Conservation (phyloP, 2,113 vertebrate genomes). For the Laterallus jamaicensis region DNA sequence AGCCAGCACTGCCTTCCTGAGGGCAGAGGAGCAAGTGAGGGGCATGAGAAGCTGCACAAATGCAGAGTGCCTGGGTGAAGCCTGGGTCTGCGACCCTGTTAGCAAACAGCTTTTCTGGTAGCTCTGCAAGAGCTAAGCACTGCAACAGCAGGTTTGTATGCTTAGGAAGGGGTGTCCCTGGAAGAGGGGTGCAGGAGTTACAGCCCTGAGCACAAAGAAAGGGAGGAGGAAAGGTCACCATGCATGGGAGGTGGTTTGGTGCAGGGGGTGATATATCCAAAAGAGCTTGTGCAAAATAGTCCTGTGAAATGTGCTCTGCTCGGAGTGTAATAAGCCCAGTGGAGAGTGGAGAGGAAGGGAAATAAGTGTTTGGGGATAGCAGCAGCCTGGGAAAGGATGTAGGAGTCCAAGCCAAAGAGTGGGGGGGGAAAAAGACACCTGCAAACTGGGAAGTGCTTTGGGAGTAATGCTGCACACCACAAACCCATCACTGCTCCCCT, state of each 20-base stretch:
- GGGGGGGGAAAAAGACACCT: background rate
- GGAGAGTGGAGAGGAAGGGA: background rate
- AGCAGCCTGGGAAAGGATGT: background rate
- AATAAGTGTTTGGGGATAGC: background rate
- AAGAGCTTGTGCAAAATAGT: background rate
- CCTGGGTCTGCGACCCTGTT: background rate
- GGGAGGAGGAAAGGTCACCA: background rate
- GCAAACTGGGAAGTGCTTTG: background rate
- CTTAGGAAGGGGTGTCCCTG: background rate
- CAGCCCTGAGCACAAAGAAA: background rate
- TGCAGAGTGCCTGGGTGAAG: background rate
- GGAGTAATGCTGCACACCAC: background rate
- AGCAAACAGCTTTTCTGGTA: background rate
- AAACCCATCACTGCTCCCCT: background rate
- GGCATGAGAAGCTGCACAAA: too few species aligned
- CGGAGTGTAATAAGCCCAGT: background rate
- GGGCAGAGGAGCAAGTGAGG: rapidly evolving
- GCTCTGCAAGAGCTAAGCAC: background rate
- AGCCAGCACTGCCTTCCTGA: background rate
- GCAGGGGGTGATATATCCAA: background rate
- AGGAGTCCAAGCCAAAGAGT: background rate
- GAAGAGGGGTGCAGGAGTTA: background rate
- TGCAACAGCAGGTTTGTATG: background rate
- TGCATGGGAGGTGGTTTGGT: rapidly evolving
- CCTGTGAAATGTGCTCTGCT: background rate